Evolutionary conservation across 2,113 vertebrate genomes (phyloP).

Genomic region (Saimiri boliviensis): DNA sequence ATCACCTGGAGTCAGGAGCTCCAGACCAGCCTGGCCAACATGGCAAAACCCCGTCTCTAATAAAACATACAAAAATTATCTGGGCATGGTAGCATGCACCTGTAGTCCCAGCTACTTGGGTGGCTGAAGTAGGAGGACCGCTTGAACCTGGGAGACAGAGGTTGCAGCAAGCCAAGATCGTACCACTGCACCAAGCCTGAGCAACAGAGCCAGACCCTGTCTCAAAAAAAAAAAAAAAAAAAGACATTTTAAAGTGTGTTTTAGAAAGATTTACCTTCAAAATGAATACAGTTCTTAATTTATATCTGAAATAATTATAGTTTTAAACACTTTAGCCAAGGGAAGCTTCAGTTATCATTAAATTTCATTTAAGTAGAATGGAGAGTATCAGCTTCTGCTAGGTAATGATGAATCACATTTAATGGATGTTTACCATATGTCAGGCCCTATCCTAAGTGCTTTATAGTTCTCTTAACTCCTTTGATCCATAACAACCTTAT

Average conservation of each 20-base stretch:
- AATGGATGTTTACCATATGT: not conserved
- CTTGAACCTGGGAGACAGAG: too few species aligned
- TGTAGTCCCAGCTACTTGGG: too few species aligned
- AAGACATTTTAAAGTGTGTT: not conserved
- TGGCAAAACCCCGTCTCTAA: too few species aligned
- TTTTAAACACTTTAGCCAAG: slow-evolving; percentile 36
- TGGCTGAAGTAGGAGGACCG: too few species aligned
- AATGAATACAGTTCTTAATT: slow-evolving; percentile 45
- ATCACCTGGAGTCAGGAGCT: too few species aligned
- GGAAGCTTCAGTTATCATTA: slow-evolving; percentile 40
- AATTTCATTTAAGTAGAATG: slow-evolving; percentile 32
- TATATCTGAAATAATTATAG: slow-evolving; percentile 57
- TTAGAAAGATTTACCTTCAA: slow-evolving; percentile 36
- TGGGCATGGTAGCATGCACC: too few species aligned
- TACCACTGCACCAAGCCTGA: too few species aligned
- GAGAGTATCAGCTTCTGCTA: slow-evolving; percentile 42
- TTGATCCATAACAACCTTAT: not conserved
- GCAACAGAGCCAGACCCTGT: too few species aligned
- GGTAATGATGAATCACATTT: not conserved
- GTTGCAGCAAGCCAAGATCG: too few species aligned
- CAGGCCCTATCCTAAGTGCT: not conserved
- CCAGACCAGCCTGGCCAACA: too few species aligned
- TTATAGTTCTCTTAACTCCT: slow-evolving; percentile 3
- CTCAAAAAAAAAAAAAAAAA: not conserved
- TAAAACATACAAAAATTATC: too few species aligned